Evolutionary conservation across 1,140 invertebrate species (phyloP), one percentile per base, ranked within the genome.

Genomic region (Drosophila gunungcola): DNA sequence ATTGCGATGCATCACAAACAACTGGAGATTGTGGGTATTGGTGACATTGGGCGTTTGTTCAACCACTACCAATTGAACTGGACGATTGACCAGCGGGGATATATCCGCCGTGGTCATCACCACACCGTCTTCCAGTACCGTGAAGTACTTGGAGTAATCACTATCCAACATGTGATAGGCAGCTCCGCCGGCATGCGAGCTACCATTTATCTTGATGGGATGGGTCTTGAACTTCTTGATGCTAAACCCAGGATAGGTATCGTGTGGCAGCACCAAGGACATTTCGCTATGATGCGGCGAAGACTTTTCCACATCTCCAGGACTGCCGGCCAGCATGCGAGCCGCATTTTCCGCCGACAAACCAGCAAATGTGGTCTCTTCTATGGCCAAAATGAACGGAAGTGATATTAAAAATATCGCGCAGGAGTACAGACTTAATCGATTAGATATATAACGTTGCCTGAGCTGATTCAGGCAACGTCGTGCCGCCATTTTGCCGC

Each of bases 81-180:
- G 96, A 45, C 95, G 94, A 88, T 97, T 95, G 29, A 97, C 94
- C n/a, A 98, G 92, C 4, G 96, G 96, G 25, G 95, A 94, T 4
- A 98, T 93, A 77, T 97, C 96, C 3, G 96, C 95, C 2, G 97
- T 97, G 13, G 97, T 98, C 97, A 98, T 98, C 7, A 98, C 95
- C 45, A 97, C 94, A 25, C 97, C 97, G 92, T 97, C 96, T 52
- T 96, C 95, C n/a, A 98, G 94, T 34, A 98, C 95, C 1, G 97
- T 96, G 91, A 98, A 98, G 89, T 95, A 97, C 52, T 96, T 94
- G 10, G 96, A 96, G 91, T 95, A 97, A 46, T 95, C 96, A 21
- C 95, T 96, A 72, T 97, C 96, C 73, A 97, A 57, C 82, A 91
- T 91, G 58, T 91, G 90, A 63, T 91, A 91, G 41, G 85, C 79